Base-by-base conservation (phyloP, 2,797 vertebrate species). In the Danio tinwini region DNA sequence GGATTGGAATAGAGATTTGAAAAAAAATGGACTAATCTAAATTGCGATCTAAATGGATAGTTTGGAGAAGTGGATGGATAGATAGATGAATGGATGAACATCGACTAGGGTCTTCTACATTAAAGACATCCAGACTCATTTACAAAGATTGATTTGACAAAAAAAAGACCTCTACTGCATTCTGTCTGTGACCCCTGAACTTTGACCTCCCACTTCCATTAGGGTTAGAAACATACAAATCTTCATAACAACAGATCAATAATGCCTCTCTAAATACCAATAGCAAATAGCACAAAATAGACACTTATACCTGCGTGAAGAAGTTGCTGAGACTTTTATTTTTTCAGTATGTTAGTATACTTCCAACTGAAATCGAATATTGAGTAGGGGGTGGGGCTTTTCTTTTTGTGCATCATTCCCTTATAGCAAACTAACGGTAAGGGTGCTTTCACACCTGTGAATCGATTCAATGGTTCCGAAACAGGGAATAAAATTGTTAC, bases 151-250 rank as follows among this genome's bases (percentile, higher is more conserved):
- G 69, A 72, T 61, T 52, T 40, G 76, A 70, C 56, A 67, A 37
- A 52, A 21, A 67, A 39, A 13, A 0, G 9, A 2, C 21, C 42
- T 7, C 14, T 29, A 17, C 6, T 47, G 39, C 14, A 0, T 61
- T 45, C 50, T 29, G 44, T 73, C 44, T 74, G 39, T 42, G 77
- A 67, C 58, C 67, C 5, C 21, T 68, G 44, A 56, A 19, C 59
- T 63, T n/a, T 56, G 39, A 55, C 16, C 71, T 76, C 8, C 58
- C 62, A 82, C 55, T 55, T 79, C 70, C n/a, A 37, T 69, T 59
- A 50, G 52, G 61, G 44, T 21, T 61, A 44, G 44, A 69, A 47
- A 58, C 40, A 68, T 7, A 47, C 12, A 7, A 47, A 39, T 50
- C 19, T 4, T 67, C 40, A 49, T 47, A 74, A 40, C 29, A 55